Percentiles rank a stretch among this genome's conserved stretches.
phyloP scores from a whole-genome alignment of 2,888 invertebrate genomes.

The Parasteatoda lunata region DNA sequence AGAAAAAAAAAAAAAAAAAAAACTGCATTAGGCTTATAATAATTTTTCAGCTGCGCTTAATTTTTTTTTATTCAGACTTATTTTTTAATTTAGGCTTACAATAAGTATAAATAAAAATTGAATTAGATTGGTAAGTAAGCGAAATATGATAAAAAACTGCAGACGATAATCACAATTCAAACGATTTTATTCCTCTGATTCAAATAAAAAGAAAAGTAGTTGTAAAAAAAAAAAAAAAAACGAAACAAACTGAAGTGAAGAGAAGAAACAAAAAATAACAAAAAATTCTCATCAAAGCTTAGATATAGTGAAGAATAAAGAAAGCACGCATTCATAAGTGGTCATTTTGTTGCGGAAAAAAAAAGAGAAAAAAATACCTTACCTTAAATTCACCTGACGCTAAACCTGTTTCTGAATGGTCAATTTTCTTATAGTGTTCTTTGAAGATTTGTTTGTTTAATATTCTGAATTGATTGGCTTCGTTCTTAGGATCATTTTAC shows the following conservation, averaged over 20 bases:
- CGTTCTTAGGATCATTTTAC: slow-evolving; percentile 10
- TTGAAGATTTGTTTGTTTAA: slow-evolving; percentile 21
- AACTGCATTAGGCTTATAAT: too few relatives aligned
- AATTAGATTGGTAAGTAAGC: too few relatives aligned
- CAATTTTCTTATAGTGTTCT: slow-evolving; percentile 29
- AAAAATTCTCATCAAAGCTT: neutral
- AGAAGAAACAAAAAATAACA: slow-evolving; percentile 8
- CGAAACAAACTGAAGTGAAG: neutral
- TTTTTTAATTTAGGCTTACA: too few relatives aligned
- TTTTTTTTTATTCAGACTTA: too few relatives aligned
- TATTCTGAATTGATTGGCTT: slow-evolving; percentile 18
- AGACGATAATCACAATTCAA: neutral
- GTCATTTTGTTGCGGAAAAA: slow-evolving; percentile 12
- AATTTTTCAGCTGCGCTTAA: too few relatives aligned
- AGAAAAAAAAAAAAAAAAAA: too few relatives aligned
- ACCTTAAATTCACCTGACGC: slow-evolving; percentile 13
- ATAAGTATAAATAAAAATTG: too few relatives aligned
- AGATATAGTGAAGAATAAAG: neutral
- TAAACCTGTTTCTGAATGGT: slow-evolving; percentile 29
- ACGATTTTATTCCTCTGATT: neutral
- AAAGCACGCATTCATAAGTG: slow-evolving; percentile 37
- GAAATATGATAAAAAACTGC: neutral
- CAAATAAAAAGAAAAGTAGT: neutral
- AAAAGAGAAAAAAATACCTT: slow-evolving; percentile 8
- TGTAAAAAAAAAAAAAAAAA: neutral